Percentiles rank a stretch among this genome's conserved stretches.
Evolutionary conservation across 2,113 vertebrate genomes (phyloP).

Genomic region (Phaethornis superciliosus): DNA sequence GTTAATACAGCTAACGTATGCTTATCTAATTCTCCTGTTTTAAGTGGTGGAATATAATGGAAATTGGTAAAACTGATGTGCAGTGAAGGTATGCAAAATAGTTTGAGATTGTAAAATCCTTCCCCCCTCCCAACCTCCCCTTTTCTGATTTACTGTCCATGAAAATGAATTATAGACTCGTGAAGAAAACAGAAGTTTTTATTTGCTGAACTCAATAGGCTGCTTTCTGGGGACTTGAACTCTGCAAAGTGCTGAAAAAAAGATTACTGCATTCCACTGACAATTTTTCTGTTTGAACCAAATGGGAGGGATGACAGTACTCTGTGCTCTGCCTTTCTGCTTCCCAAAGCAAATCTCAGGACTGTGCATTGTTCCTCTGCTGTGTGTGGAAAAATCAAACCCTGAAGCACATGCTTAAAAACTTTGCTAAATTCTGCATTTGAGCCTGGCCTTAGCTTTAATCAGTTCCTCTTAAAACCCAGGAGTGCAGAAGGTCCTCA

Average conservation of each 20-base stretch:
- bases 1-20: conserved; percentile 39
- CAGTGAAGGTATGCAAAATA: conserved; percentile 58
- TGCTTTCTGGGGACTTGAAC: conserved; percentile 60
- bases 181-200: conserved; percentile 61
- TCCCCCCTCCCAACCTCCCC: neutral
- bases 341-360: neutral
- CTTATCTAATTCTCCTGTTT: conserved; percentile 55
- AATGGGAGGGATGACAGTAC: conserved; percentile 29
- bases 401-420: neutral
- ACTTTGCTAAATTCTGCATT: neutral
- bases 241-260: conserved; percentile 70
- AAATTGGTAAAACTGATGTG: conserved; percentile 66
- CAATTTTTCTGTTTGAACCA: conserved; percentile 49
- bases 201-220: conserved; percentile 65
- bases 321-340: conserved; percentile 18
- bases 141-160: conserved; percentile 72
- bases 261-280: conserved; percentile 56
- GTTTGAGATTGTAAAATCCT: conserved; percentile 57
- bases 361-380: neutral
- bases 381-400: neutral
- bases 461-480: neutral
- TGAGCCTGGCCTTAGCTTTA: neutral
- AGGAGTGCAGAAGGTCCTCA: neutral
- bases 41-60: neutral
- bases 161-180: conserved; percentile 66